These are phyloP conservation scores for Apodemus speciosus DNA, from an alignment of 2,113 vertebrate genomes.

Conservation along the genomic window DNA sequence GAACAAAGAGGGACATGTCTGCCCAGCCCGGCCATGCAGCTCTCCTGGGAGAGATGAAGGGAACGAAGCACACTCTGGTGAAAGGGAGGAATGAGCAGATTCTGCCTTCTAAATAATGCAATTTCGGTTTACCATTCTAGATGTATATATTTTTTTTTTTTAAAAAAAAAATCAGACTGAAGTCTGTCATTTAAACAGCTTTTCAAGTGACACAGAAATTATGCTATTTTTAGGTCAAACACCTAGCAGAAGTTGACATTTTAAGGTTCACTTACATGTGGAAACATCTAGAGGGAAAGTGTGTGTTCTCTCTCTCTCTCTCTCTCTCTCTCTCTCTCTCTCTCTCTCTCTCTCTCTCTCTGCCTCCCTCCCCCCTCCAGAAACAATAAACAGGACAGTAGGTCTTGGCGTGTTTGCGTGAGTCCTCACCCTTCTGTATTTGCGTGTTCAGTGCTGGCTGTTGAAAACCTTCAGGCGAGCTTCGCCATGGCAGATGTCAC, in stretches of 20 bases:
- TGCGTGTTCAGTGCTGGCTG: constrained; percentile 29
- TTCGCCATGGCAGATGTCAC: constrained; percentile 62
- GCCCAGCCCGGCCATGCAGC: not conserved
- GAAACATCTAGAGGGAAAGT: constrained; percentile 65
- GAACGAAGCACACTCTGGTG: not conserved
- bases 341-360: not conserved
- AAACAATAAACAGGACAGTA: constrained; percentile 66
- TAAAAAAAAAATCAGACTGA: constrained; percentile 62
- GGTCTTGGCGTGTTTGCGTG: not conserved
- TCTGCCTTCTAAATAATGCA: constrained; percentile 41
- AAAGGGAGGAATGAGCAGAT: constrained; percentile 31
- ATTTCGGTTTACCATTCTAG: not conserved
- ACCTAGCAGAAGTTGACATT: constrained; percentile 75
- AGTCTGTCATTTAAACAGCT: constrained; percentile 76
- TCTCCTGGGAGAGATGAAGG: constrained; percentile 1
- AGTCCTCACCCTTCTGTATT: not conserved
- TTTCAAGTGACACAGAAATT: constrained; percentile 72
- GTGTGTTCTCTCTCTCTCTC: not conserved
- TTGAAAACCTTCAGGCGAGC: constrained; percentile 19
- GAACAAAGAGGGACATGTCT: not conserved
- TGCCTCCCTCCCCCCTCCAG: not conserved
- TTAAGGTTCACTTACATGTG: constrained; percentile 67
- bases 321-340: not conserved
- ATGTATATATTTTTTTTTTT: constrained; percentile 41
- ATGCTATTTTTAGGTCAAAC: constrained; percentile 79